Base-by-base conservation (phyloP, 2,888 invertebrate genomes). In the Drosophila setosimentum region DNA sequence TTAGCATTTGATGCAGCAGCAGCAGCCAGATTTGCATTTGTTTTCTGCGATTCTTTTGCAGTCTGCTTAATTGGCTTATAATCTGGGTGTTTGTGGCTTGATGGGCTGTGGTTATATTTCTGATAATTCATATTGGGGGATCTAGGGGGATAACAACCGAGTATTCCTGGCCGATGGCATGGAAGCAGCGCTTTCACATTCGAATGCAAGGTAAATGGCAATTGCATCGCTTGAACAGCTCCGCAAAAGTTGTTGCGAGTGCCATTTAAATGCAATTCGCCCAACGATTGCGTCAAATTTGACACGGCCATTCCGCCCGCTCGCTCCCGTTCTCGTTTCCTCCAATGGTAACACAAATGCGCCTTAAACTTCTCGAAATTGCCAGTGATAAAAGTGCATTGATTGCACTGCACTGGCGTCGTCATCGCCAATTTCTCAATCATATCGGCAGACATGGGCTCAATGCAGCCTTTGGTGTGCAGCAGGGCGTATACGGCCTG, bases 271-370 rank as follows among this genome's bases (percentile, higher is more conserved):
- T 64, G 37, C 49, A 61, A 49, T 10, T 54, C 27, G 11, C 16
- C 27, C 29, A 75, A 30, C 13, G 10, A 4, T 21, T 51, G 30
- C 2, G n/a, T 37, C 13, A 75, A 7, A 8, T 55, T 37, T 6
- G 7, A 16, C 11, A 29, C 16, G 16, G 7, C 11, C 30, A 27
- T 16, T 18, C 10, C 29, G 24, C 3, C 1, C 0, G 13, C 16
- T 24, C 29, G 65, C 8, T 24, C 18, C 1, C 1, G 13, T 54
- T 59, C 48, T 2, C 33, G 29, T 6, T 40, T 58, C 7, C n/a
- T 3, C 75, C 72, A 82, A 40, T 82, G 78, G 5, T 11, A 2
- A 1, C 32, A 16, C 21, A 82, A 51, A 32, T 80, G 82, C 0
- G 13, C 24, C 21, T 45, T 72, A 3, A 78, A 66, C 18, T 58